Evolutionary conservation across 1,140 invertebrate genomes (phyloP).

Genomic region (Limonius californicus): DNA sequence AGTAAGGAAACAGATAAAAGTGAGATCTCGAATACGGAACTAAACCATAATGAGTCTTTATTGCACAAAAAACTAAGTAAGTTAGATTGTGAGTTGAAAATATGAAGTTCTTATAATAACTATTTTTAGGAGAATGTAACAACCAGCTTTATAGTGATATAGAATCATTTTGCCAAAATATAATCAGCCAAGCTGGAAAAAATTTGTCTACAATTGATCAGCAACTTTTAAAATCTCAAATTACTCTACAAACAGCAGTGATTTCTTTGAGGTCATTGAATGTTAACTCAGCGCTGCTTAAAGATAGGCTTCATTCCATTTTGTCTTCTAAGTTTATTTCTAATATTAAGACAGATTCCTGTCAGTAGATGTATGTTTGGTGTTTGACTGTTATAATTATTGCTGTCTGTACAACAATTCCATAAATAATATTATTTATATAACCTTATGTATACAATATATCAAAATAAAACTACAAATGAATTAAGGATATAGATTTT

Average conservation of each 20-base stretch:
- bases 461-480: too few species aligned
- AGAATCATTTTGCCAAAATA: conserved; percentile 30
- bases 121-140: conserved; percentile 41
- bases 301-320: conserved; percentile 39
- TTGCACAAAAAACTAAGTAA: conserved; percentile 42
- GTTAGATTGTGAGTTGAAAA: conserved; percentile 22
- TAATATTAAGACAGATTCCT: conserved; percentile 26
- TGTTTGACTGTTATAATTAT: too few species aligned
- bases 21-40: conserved; percentile 16
- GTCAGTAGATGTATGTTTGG: conserved; percentile 23
- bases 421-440: too few species aligned
- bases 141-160: conserved; percentile 32
- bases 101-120: conserved; percentile 20
- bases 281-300: conserved; percentile 36
- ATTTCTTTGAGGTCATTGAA: conserved; percentile 37
- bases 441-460: too few species aligned
- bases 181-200: conserved; percentile 33
- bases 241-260: conserved; percentile 41
- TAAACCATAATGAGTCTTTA: conserved; percentile 32
- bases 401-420: too few species aligned
- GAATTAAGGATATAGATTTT: too few species aligned
- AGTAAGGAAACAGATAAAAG: background rate
- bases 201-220: conserved; percentile 37
- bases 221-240: conserved; percentile 41
- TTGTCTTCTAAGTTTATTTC: conserved; percentile 37